A percentile compares a stretch with the other conserved stretches of the same genome.
phyloP scores from a whole-genome alignment of 2,113 vertebrate species.

The Pyrgilauda ruficollis region DNA sequence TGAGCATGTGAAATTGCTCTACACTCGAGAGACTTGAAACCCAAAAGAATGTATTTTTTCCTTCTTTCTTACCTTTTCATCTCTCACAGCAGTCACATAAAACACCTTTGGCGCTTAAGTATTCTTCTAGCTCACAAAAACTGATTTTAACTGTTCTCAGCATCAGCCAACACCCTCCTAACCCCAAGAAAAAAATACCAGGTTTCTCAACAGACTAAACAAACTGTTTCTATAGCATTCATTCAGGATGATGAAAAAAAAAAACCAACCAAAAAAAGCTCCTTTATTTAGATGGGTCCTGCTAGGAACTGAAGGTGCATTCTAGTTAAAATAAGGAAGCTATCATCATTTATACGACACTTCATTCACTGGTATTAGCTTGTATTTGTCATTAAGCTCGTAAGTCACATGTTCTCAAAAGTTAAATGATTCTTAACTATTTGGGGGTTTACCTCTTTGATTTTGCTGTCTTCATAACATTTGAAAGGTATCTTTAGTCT shows the following conservation, averaged over 20 bases:
- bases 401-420: background rate
- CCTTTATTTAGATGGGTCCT: background rate
- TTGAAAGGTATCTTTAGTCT: background rate
- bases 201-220: background rate
- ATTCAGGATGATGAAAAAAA: background rate
- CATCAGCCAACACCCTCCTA: background rate
- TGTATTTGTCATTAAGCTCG: background rate
- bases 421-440: background rate
- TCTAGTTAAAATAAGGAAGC: background rate
- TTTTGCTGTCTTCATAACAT: background rate
- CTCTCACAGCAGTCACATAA: background rate
- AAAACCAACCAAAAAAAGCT: background rate
- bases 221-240: background rate
- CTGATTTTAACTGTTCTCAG: background rate
- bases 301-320: background rate
- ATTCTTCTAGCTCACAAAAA: background rate
- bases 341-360: background rate
- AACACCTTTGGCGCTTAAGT: background rate
- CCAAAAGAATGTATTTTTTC: background rate
- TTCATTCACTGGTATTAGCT: background rate
- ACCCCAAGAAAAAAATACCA: background rate
- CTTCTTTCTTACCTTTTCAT: background rate
- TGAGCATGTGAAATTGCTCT: background rate
- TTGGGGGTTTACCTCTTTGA: background rate
- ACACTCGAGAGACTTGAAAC: background rate